These are phyloP conservation scores for Apogon hyalosoma DNA, from an alignment of 2,797 vertebrate species.

Conservation along the genomic window DNA sequence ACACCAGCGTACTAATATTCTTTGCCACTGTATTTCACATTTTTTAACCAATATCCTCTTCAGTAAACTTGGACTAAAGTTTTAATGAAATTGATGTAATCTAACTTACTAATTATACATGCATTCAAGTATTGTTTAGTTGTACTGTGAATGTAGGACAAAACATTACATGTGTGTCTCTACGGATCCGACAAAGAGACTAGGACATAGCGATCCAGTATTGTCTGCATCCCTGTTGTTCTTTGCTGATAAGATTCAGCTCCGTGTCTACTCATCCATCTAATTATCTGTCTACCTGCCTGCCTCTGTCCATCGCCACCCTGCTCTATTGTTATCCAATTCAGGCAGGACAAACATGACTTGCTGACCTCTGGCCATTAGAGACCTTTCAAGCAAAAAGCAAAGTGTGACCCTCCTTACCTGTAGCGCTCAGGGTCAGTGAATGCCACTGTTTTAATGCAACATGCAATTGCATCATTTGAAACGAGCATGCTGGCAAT, in stretches of 20 bases:
- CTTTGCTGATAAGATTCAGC: conserved; percentile 75
- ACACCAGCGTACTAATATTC: neutral
- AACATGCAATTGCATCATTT: conserved; percentile 42
- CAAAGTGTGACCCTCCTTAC: conserved; percentile 71
- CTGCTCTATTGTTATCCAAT: conserved; percentile 79
- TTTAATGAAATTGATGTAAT: neutral
- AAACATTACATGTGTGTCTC: conserved; percentile 38
- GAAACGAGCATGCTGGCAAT: conserved; percentile 42
- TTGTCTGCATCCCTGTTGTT: conserved; percentile 68
- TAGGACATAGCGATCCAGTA: conserved; percentile 41
- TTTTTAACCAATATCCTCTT: no score
- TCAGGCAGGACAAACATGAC: conserved; percentile 85
- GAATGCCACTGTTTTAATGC: conserved; percentile 72
- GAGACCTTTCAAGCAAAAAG: conserved; percentile 71
- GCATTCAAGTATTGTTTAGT: conserved; percentile 16
- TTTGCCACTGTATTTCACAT: neutral
- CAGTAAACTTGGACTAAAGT: neutral
- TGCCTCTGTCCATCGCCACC: conserved; percentile 73
- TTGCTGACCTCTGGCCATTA: conserved; percentile 83
- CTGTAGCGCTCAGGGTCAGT: conserved; percentile 71
- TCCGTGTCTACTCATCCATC: conserved; percentile 71
- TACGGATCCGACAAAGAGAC: conserved; percentile 57
- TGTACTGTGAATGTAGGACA: conserved; percentile 40
- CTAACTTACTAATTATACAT: conserved; percentile 5
- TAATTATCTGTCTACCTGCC: conserved; percentile 79